Evolutionary conservation across 2,888 invertebrate genomes (phyloP).

Genomic region (Drosophila silvestris): DNA sequence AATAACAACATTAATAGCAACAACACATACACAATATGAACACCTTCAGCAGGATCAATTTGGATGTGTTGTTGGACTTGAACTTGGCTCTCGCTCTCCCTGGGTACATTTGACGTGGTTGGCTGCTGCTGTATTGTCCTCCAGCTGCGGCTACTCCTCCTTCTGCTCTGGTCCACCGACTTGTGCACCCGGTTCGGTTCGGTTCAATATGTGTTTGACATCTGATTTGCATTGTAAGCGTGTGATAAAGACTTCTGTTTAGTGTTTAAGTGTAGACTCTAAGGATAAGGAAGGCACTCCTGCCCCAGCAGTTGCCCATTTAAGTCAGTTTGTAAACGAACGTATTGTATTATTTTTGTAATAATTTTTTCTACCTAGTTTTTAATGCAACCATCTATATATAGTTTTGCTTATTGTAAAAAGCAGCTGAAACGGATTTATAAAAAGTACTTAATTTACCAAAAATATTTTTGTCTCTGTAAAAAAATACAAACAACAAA

Average conservation of each 20-base stretch:
- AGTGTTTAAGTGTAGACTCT: conserved; percentile 64
- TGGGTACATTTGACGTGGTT: conserved; percentile 68
- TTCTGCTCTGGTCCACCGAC: conserved; percentile 77
- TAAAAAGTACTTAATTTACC: conserved; percentile 81
- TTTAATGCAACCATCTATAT: conserved; percentile 50
- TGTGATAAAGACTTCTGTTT: conserved; percentile 78
- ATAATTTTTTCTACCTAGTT: conserved; percentile 73
- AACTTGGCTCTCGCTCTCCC: conserved; percentile 31
- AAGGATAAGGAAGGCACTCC: conserved; percentile 37
- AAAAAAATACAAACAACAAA: conserved; percentile 40
- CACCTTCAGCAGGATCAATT: conserved; percentile 35
- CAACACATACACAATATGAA: conserved; percentile 48
- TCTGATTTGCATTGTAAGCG: conserved; percentile 63
- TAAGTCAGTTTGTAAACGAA: conserved; percentile 80
- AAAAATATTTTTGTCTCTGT: conserved; percentile 73
- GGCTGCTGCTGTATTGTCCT: conserved; percentile 78
- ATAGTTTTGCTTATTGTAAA: conserved; percentile 62
- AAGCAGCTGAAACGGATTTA: conserved; percentile 77
- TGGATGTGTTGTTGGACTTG: conserved; percentile 56
- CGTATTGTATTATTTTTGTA: conserved; percentile 80
- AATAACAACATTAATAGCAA: conserved; percentile 24
- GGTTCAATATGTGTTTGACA: conserved; percentile 26
- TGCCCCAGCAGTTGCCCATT: conserved; percentile 55
- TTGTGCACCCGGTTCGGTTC: conserved; percentile 74
- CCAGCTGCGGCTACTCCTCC: conserved; percentile 77